These are phyloP conservation scores for Xiphydria camelus DNA, from an alignment of 2,888 invertebrate species.

Conservation along the genomic window DNA sequence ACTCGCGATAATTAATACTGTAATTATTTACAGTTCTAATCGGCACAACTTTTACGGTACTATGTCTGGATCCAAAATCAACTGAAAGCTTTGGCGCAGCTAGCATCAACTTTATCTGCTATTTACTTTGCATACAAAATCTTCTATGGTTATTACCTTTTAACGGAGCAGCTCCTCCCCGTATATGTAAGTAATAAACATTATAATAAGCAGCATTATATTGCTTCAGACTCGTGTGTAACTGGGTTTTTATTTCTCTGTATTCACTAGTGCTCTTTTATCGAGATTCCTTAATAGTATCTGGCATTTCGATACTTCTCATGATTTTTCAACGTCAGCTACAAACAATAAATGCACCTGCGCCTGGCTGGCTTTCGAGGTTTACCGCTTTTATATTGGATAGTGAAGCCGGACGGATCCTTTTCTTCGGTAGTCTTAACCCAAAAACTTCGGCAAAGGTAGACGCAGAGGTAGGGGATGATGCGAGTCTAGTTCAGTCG, in stretches of 20 bases:
- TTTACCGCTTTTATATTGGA: conserved; percentile 29
- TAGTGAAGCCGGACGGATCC: conserved; percentile 40
- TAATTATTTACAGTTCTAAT: conserved; percentile 58
- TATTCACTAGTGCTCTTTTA: conserved; percentile 46
- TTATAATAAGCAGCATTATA: background rate
- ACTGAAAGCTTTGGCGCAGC: conserved; percentile 63
- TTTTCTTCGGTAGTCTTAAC: conserved; percentile 40
- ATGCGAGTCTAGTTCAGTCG: conserved; percentile 26
- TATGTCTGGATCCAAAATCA: conserved; percentile 64
- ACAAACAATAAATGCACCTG: conserved; percentile 22
- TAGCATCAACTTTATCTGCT: conserved; percentile 65
- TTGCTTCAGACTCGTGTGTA: too few species aligned
- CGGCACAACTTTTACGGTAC: conserved; percentile 62
- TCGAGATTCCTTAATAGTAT: conserved; percentile 37
- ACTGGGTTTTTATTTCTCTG: too few species aligned
- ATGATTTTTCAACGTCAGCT: conserved; percentile 42
- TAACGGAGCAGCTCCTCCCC: conserved; percentile 64
- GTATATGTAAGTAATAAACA: conserved; percentile 58
- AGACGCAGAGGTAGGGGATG: conserved; percentile 34
- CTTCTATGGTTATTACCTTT: conserved; percentile 66
- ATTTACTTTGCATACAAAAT: conserved; percentile 65
- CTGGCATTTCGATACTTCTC: conserved; percentile 41
- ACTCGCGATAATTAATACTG: conserved; percentile 1
- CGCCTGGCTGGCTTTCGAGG: conserved; percentile 38
- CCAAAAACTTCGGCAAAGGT: conserved; percentile 38